These are phyloP conservation scores for Caenorhabditis sulstoni DNA, from an alignment of 2,888 invertebrate genomes.

Conservation along the genomic window DNA sequence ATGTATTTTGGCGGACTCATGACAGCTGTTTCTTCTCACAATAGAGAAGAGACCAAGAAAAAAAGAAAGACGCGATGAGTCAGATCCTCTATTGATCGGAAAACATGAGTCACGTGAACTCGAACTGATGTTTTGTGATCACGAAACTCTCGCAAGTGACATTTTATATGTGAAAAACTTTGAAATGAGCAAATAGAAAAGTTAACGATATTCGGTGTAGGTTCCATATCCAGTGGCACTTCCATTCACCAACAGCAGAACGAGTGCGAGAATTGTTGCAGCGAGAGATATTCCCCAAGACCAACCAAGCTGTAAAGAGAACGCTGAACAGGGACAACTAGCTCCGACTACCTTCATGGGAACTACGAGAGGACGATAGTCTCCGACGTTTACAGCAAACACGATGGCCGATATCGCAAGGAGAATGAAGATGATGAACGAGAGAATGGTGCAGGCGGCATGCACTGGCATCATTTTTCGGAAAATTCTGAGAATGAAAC, in stretches of 20 bases:
- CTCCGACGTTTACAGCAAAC: slow-evolving; percentile 35
- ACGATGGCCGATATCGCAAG: slow-evolving; percentile 41
- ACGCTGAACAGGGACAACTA: not conserved
- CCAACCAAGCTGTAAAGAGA: slow-evolving; percentile 51
- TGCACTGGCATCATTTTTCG: slow-evolving; percentile 52
- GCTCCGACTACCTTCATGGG: slow-evolving; percentile 14
- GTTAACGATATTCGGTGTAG: slow-evolving; percentile 41
- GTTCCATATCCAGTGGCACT: slow-evolving; percentile 51
- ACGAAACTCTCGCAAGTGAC: not conserved
- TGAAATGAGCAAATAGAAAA: not conserved
- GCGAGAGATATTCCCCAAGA: slow-evolving; percentile 55
- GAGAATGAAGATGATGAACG: slow-evolving; percentile 49
- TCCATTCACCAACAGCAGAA: slow-evolving; percentile 37
- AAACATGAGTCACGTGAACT: slow-evolving; percentile 33
- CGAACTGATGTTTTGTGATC: slow-evolving; percentile 1
- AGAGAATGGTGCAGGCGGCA: slow-evolving; percentile 33
- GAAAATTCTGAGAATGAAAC: slow-evolving; percentile 45
- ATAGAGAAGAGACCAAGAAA: slow-evolving; percentile 7
- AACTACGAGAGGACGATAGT: not conserved
- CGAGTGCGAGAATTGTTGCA: slow-evolving; percentile 34
- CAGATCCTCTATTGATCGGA: slow-evolving; percentile 21
- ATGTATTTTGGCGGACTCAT: slow-evolving; percentile 36
- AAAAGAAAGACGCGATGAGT: slow-evolving; percentile 30
- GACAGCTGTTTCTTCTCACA: slow-evolving; percentile 32
- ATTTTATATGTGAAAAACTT: not conserved